Conservation (phyloP, 1,140 invertebrate genomes). For the Ganaspis sp. region DNA sequence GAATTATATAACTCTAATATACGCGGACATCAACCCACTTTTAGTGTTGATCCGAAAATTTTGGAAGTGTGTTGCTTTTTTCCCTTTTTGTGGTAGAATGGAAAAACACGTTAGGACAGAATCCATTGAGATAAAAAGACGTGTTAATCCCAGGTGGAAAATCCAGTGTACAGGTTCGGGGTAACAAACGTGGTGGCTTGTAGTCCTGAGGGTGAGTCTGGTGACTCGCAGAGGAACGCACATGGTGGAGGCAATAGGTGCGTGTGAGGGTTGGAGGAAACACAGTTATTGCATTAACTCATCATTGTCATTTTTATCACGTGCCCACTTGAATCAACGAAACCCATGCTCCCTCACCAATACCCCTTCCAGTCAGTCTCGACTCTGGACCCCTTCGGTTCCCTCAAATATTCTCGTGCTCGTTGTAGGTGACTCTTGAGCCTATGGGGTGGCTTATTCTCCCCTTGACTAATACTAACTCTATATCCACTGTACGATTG, state of each 20-base stretch:
- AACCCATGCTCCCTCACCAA: conserved; percentile 28
- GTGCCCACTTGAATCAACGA: conserved; percentile 71
- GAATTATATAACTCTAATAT: no score
- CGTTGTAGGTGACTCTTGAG: conserved; percentile 66
- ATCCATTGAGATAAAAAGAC: conserved; percentile 14
- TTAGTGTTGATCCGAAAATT: no score
- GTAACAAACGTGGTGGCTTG: conserved; percentile 4
- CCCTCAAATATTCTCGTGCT: conserved; percentile 36
- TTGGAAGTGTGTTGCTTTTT: neutral
- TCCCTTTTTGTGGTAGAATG: neutral
- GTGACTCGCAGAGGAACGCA: conserved; percentile 9
- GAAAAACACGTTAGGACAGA: conserved; percentile 15
- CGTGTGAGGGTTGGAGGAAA: conserved; percentile 60
- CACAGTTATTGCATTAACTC: conserved; percentile 76
- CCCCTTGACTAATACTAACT: conserved; percentile 18
- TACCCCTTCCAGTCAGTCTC: neutral
- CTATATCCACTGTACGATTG: conserved; percentile 12
- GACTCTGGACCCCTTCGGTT: conserved; percentile 15
- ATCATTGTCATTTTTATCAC: conserved; percentile 76
- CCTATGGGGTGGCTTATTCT: conserved; percentile 32
- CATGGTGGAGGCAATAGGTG: neutral
- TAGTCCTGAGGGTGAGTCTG: neutral
- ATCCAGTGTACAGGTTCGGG: neutral
- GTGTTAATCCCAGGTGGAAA: conserved; percentile 19
- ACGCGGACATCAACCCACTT: no score